Evolutionary conservation across 2,888 invertebrate species (phyloP), one percentile per base, ranked within the genome.

Genomic region (Drosophila cyrtoloma): DNA sequence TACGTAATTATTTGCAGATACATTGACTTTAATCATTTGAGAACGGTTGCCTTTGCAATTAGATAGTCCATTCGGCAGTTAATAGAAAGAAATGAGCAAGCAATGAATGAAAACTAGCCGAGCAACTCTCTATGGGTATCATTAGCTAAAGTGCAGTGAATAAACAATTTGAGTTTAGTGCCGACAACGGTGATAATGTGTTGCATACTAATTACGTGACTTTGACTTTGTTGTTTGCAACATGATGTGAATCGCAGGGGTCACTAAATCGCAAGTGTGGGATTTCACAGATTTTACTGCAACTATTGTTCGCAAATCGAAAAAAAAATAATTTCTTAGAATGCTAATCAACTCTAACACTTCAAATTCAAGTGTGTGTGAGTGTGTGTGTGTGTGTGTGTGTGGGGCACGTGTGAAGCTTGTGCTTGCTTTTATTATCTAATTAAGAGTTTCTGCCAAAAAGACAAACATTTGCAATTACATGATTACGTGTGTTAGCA

Each of bases 381-480:
- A 39, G 3, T 22, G 57, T 32, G 26, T n/a, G 42, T 51, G 5
- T 22, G 53, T 58, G n/a, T 50, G 5, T 22, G 53, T 51, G 47
- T 47, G 9, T 9, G 44, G 14, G 56, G 50, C 72, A 78, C 78
- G 81, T 77, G 81, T 81, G 58, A 65, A 44, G 47, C 42, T 33
- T 71, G 68, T 76, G 47, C 60, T 55, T 75, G 71, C 70, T 71
- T 58, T 74, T 74, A 87, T 77, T 84, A 75, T 71, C 85, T 77
- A 89, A 87, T 85, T 89, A 89, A 64, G 69, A 79, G 70, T 77
- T 73, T 77, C 69, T 74, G 37, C 67, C 66, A 64, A 69, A 66
- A 33, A 69, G 80, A 78, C 86, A 85, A 85, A 86, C 88, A 89
- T 85, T 85, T 87, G 82, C 82, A 84, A 86, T 89, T 79, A 87